phyloP scores from a whole-genome alignment of 2,113 vertebrate species.

The Gila orcuttii region DNA sequence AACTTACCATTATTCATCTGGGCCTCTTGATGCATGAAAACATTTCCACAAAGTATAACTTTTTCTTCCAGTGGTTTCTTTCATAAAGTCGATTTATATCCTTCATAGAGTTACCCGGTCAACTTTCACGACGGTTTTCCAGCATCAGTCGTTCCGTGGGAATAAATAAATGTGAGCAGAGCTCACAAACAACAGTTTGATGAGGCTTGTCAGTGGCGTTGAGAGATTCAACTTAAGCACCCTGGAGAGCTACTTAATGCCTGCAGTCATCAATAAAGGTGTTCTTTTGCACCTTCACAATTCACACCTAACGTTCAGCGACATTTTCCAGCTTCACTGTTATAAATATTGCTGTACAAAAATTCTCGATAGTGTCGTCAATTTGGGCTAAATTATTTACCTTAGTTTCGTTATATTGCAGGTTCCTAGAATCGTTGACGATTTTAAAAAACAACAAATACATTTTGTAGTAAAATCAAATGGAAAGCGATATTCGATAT shows the following conservation, averaged over 20 bases:
- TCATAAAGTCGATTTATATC: neutral
- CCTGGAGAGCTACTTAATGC: constrained; percentile 77
- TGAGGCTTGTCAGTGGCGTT: constrained; percentile 28
- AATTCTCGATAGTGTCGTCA: neutral
- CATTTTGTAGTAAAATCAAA: constrained; percentile 40
- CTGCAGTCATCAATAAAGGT: constrained; percentile 63
- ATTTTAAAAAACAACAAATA: neutral
- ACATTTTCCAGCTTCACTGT: constrained; percentile 22
- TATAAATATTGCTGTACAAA: neutral
- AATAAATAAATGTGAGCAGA: constrained; percentile 3
- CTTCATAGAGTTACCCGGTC: neutral
- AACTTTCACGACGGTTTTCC: neutral
- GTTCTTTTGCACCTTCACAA: constrained; percentile 43
- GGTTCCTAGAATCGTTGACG: neutral
- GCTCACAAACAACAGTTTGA: constrained; percentile 30
- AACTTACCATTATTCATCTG: constrained; percentile 59
- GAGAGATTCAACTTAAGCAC: constrained; percentile 73
- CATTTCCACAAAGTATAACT: constrained; percentile 28
- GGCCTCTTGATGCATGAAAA: constrained; percentile 48
- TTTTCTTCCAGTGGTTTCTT: constrained; percentile 10
- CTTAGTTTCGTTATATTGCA: neutral
- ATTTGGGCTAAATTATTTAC: neutral
- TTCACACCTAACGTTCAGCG: neutral
- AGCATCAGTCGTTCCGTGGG: constrained; percentile 2
- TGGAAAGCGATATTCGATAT: neutral